phyloP scores from a whole-genome alignment of 2,113 vertebrate genomes.

The Cnemophilus loriae region DNA sequence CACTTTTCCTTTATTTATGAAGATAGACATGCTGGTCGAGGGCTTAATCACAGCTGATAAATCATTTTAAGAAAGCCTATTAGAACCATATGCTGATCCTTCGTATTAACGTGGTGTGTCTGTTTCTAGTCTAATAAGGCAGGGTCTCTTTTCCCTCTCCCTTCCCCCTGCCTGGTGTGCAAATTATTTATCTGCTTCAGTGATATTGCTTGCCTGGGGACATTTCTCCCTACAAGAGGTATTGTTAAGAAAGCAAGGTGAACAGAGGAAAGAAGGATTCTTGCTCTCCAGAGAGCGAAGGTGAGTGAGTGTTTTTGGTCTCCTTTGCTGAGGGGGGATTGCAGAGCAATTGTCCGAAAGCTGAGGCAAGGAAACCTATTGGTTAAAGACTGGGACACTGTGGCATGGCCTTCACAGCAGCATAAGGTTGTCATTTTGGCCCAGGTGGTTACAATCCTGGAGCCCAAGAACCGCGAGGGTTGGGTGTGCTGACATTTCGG shows the following conservation, averaged over 20 bases:
- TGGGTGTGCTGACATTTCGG: slow-evolving; percentile 53
- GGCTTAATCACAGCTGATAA: slow-evolving; percentile 82
- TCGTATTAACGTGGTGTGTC: slow-evolving; percentile 70
- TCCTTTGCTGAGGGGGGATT: slow-evolving; percentile 11
- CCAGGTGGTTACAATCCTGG: slow-evolving; percentile 73
- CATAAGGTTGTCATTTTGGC: slow-evolving; percentile 75
- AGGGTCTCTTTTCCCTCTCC: slow-evolving; percentile 22
- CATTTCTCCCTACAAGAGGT: slow-evolving; percentile 46
- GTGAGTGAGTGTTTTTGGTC: neutral
- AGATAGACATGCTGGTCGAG: slow-evolving; percentile 75
- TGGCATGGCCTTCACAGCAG: neutral
- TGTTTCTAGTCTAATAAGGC: slow-evolving; percentile 74
- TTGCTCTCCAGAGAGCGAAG: neutral
- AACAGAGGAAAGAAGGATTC: neutral
- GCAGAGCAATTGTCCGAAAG: slow-evolving; percentile 24
- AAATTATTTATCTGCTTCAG: slow-evolving; percentile 74
- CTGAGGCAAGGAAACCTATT: slow-evolving; percentile 44
- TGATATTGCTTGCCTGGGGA: slow-evolving; percentile 60
- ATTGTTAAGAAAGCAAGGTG: slow-evolving; percentile 55
- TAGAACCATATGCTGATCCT: slow-evolving; percentile 81
- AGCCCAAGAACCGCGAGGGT: slow-evolving; percentile 19
- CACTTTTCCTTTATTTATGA: slow-evolving; percentile 82
- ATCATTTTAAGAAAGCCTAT: slow-evolving; percentile 79
- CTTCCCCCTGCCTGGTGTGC: neutral
- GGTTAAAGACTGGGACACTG: slow-evolving; percentile 35